Percentiles rank a stretch among this genome's conserved stretches.
Conservation (phyloP, 2,888 invertebrate species). For the Tethea ocularis region DNA sequence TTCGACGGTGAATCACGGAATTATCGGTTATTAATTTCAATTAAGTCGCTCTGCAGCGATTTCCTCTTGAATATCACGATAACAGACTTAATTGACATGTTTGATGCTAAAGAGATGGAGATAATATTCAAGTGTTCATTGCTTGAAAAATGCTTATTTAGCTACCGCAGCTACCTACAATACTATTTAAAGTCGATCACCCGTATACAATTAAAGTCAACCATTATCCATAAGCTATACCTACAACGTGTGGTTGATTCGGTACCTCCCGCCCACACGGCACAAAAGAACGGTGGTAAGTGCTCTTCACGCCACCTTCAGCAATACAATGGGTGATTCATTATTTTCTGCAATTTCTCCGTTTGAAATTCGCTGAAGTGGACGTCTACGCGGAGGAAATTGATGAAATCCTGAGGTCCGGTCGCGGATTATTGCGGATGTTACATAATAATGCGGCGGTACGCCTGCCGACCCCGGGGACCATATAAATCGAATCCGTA, state of each 20-base stretch:
- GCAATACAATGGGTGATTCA: neutral
- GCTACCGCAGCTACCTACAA: neutral
- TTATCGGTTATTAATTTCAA: conserved; percentile 67
- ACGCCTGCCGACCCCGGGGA: conserved; percentile 25
- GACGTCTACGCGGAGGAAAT: neutral
- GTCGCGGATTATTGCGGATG: conserved; percentile 45
- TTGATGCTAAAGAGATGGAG: neutral
- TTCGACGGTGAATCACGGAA: conserved; percentile 46
- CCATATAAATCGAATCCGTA: conserved; percentile 35
- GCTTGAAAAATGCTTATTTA: neutral
- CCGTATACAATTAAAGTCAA: neutral
- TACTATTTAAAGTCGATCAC: neutral
- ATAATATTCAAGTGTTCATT: neutral
- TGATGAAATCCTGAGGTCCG: conserved; percentile 9
- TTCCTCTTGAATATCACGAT: conserved; percentile 39
- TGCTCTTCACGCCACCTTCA: neutral
- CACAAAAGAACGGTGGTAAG: neutral
- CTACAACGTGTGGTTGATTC: too few species aligned
- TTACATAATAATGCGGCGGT: conserved; percentile 68
- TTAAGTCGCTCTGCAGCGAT: conserved; percentile 41
- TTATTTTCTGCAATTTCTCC: neutral
- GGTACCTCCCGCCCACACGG: neutral
- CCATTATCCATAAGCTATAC: neutral
- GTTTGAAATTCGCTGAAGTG: neutral
- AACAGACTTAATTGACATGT: conserved; percentile 24